Conservation (phyloP, 2,888 invertebrate genomes). For the Salpingus planirostris region DNA sequence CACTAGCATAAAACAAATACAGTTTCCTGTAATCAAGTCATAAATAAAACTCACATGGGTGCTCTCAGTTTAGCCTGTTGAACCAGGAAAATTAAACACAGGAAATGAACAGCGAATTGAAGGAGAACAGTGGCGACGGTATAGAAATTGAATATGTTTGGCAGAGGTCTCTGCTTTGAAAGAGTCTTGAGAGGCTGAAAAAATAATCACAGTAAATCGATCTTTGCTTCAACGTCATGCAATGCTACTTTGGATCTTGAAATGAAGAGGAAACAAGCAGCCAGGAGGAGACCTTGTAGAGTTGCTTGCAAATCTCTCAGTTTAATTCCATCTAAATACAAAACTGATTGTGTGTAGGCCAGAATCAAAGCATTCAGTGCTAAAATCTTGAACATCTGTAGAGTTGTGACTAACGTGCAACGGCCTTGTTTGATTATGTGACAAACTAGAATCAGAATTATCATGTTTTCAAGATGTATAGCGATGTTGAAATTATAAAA, state of each 20-base stretch:
- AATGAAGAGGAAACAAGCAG: conserved; percentile 96
- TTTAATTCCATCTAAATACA: conserved; percentile 96
- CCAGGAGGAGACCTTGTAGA: conserved; percentile 88
- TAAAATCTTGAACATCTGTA: conserved; percentile 99
- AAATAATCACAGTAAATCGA: conserved; percentile 5
- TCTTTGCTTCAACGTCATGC: not conserved
- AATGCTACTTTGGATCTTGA: conserved; percentile 88
- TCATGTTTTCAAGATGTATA: no score
- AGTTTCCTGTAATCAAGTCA: conserved; percentile 2
- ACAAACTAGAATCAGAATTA: conserved; percentile 63
- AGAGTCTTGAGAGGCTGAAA: conserved; percentile 81
- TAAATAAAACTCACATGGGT: conserved; percentile 50
- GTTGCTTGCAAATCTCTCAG: conserved; percentile 98
- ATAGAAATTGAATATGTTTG: conserved; percentile 97
- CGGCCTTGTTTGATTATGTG: conserved; percentile 99
- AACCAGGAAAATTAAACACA: conserved; percentile 82
- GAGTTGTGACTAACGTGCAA: conserved; percentile 95
- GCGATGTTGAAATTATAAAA: no score
- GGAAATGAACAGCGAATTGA: conserved; percentile 93
- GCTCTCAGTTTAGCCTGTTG: conserved; percentile 65
- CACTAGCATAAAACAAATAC: conserved; percentile 39
- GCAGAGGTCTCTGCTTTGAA: conserved; percentile 89
- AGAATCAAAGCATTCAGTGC: conserved; percentile 95
- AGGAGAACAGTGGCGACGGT: conserved; percentile 89
- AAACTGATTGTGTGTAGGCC: conserved; percentile 96